Base-by-base conservation (phyloP, 2,888 invertebrate species). In the Agapetus fuscipes region DNA sequence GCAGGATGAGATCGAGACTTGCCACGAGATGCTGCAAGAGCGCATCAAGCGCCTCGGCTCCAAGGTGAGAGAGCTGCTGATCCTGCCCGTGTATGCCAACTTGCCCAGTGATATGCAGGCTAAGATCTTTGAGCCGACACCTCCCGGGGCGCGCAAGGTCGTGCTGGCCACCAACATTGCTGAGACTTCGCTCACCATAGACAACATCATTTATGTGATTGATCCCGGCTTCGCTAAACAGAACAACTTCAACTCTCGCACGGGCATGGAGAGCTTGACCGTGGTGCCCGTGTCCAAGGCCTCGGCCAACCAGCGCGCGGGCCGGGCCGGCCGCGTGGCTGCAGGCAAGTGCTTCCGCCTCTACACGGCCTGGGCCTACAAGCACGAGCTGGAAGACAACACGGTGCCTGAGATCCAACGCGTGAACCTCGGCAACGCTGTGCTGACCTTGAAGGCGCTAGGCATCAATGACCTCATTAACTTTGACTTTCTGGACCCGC, bases 161-260 rank as follows among this genome's bases (percentile, higher is more conserved):
- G 86, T 98, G 6, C 64, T 99, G 30, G 98, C 98, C 0, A 98
- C 98, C 12, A 98, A 98, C 57, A 98, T 98, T 54, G 98, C 98
- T 0, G 98, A 99, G 69, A 99, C 98, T 1, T 97, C 97, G 2
- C 68, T 98, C 20, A 98, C 98, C 1, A 99, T 99, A 51, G 97
- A 98, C 59, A 97, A 97, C 53, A 98, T 98, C 48, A 83, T 93
- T 45, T 99, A 94, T 64, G 98, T 98, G 0, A 95, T 98, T 50
- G 98, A 98, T 68, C 95, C 97, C n/a, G 98, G 98, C 1, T 99
- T 96, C 67, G 91, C 93, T 31, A 98, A 98, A 60, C 96, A 97
- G 64, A 97, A 97, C 58, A 94, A 95, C 63, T 99, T 95, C 56
- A 88, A 97, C 66, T 94, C 97, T 0, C 76, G 93, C 50, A 95